Conservation (phyloP, 2,113 vertebrate genomes). For the Neolamprologus ventralis region DNA sequence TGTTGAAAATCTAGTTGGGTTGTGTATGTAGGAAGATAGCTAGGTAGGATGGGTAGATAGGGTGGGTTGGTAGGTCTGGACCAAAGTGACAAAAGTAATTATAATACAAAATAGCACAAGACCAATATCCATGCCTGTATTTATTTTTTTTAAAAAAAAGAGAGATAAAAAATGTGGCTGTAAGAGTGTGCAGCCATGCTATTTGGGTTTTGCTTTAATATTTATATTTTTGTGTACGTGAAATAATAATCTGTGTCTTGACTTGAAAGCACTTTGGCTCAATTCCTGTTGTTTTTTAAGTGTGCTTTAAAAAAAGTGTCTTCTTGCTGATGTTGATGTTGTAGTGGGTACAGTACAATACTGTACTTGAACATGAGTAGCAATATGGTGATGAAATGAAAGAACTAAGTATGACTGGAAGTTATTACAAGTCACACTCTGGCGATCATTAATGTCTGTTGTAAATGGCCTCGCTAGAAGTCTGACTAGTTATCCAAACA, state of each 20-base stretch:
- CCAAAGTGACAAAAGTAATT: not conserved
- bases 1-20: not conserved
- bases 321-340: not conserved
- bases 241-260: not conserved
- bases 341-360: not conserved
- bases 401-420: not conserved
- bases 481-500: too few relatives aligned
- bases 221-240: not conserved
- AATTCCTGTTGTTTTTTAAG: not conserved
- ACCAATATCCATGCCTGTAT: not conserved
- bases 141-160: accelerated
- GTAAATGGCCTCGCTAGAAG: too few relatives aligned
- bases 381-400: not conserved
- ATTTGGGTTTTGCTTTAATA: not conserved
- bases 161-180: not conserved
- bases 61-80: not conserved
- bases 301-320: not conserved
- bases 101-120: not conserved
- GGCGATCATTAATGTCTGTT: not conserved
- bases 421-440: not conserved
- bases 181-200: not conserved
- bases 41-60: not conserved
- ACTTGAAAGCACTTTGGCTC: not conserved
- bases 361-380: not conserved
- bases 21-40: not conserved